Base-by-base conservation (phyloP, 1,140 invertebrate species). In the Pinna nobilis region DNA sequence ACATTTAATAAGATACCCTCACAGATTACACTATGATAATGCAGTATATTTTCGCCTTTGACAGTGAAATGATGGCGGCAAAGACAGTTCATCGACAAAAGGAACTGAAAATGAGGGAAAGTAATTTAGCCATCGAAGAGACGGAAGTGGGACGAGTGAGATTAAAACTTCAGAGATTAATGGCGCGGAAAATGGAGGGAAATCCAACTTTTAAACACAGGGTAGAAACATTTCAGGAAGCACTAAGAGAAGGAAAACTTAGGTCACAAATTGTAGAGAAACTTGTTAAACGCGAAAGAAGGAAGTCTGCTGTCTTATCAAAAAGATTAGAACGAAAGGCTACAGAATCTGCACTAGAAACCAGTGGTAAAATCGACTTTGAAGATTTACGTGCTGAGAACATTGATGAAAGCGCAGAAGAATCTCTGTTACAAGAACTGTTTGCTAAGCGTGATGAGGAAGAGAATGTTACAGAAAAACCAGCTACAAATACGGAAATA, bases 121-220 rank as follows among this genome's bases (percentile, higher is more conserved):
- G 50, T 7, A 28, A 41, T 20, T 30, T 72, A 7, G 63, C 41
- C 44, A 9, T 77, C 9, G 79, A 83, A 59, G 76, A 81, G n/a
- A 79, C 77, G 18, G 77, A 80, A 20, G 50, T 81, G 1, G 78
- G 77, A 37, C 53, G 77, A 4, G 78, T 83, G 28, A 41, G 81
- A 18, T 37, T 64, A 23, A 77, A 73, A 51, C 76, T 83, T 13
- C 74, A 75, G 59, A 79, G 74, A 51, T 65, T 83, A n/a, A 79
- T 81, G 74, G 73, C 68, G 3, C 70, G 70, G 37, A 71, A 77
- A 50, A 77, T 80, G 69, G 65, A 68, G n/a, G 66, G 66, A 32
- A 74, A 69, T 35, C 72, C 72, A 33, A 64, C 72, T 53, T 74
- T 74, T 33, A 51, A 55, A 67, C 35, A 51, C 6, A 59, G 72